Evolutionary conservation across 2,888 invertebrate genomes (phyloP).

Genomic region (Zaprionus bogoriensis): DNA sequence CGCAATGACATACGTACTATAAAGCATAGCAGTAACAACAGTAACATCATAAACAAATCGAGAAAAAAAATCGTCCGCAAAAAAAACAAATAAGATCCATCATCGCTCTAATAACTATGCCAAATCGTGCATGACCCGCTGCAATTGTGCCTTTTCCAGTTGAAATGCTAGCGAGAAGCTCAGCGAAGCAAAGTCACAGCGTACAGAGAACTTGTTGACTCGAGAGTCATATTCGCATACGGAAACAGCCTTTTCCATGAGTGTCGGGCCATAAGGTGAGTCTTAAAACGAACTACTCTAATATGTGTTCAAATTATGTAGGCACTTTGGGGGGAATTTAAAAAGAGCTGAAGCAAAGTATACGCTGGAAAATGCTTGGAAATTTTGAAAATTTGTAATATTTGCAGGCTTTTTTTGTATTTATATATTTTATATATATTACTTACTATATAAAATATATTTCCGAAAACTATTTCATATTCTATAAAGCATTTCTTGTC

Average conservation of each 20-base stretch:
- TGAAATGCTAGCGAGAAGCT: constrained; percentile 32
- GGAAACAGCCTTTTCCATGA: neutral
- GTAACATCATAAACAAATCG: constrained; percentile 3
- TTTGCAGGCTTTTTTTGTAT: no score
- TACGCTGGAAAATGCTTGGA: no score
- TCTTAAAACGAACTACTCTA: no score
- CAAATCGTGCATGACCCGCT: constrained; percentile 47
- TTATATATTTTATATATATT: no score
- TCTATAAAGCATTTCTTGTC: no score
- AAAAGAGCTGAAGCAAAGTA: no score
- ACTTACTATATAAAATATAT: no score
- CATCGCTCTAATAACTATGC: constrained; percentile 42
- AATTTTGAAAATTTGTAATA: no score
- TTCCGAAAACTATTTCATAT: no score
- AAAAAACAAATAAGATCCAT: constrained; percentile 20
- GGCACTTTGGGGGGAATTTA: no score
- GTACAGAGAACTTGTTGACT: constrained; percentile 43
- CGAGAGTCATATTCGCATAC: neutral
- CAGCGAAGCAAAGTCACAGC: constrained; percentile 22
- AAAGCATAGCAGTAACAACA: constrained; percentile 1
- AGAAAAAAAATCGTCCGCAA: neutral
- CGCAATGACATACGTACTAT: constrained; percentile 30
- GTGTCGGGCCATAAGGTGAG: constrained; percentile 28
- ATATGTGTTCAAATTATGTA: no score
- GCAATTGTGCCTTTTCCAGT: constrained; percentile 58